These are phyloP conservation scores for Pollenia angustigena DNA, from an alignment of 2,888 invertebrate species.

Conservation along the genomic window DNA sequence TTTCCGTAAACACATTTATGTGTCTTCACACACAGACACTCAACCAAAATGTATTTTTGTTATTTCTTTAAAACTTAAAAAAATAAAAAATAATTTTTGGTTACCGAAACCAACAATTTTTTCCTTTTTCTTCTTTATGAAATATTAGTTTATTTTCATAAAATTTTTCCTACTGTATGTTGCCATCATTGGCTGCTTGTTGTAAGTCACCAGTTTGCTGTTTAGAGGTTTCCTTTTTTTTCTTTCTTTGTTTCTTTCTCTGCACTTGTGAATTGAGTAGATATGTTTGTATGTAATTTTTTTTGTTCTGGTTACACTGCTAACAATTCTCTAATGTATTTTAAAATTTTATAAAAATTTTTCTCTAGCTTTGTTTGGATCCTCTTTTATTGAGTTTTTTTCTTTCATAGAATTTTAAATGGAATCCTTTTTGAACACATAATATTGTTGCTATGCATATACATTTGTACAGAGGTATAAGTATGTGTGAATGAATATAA, in stretches of 20 bases:
- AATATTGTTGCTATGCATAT: background rate
- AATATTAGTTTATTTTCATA: constrained; percentile 56
- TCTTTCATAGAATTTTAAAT: constrained; percentile 8
- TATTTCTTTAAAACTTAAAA: constrained; percentile 12
- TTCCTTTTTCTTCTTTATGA: constrained; percentile 36
- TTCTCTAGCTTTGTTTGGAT: constrained; percentile 41
- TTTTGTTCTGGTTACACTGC: background rate
- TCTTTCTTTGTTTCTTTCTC: constrained; percentile 31
- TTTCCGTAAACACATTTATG: constrained; percentile 54
- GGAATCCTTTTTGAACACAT: constrained; percentile 57
- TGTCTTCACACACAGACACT: constrained; percentile 17
- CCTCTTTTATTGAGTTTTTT: constrained; percentile 7
- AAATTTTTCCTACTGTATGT: constrained; percentile 31
- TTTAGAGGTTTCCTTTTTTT: constrained; percentile 6
- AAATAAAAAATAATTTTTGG: constrained; percentile 10
- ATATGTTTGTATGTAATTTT: constrained; percentile 19
- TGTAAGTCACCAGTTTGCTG: constrained; percentile 19
- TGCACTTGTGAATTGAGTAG: background rate
- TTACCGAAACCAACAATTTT: background rate
- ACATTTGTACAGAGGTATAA: background rate
- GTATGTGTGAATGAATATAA: constrained; percentile 30
- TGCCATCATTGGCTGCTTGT: constrained; percentile 44
- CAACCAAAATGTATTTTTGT: constrained; percentile 38
- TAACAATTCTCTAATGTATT: constrained; percentile 52
- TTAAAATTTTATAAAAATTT: constrained; percentile 41